phyloP scores from a whole-genome alignment of 2,113 vertebrate genomes.

The Pantherophis guttatus region DNA sequence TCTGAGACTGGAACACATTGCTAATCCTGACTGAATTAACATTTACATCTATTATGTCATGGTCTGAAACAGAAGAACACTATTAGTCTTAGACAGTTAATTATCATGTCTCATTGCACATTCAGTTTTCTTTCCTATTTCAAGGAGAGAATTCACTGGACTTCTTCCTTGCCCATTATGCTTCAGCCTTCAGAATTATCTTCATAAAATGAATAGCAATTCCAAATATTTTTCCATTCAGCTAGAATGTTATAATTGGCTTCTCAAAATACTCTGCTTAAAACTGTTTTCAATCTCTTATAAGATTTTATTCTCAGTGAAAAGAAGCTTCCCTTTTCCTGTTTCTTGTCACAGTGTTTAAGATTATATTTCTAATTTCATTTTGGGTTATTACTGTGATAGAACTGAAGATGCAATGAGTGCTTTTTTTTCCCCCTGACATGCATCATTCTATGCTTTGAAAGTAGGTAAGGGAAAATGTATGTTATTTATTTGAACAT shows the following conservation, averaged over 20 bases:
- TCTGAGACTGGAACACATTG: neutral
- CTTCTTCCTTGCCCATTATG: conserved; percentile 1
- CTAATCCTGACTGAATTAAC: conserved; percentile 27
- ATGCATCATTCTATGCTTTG: neutral
- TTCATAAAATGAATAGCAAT: conserved; percentile 17
- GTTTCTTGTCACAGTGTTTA: neutral
- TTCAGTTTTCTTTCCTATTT: conserved; percentile 20
- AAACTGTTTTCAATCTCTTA: neutral
- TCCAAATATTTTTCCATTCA: conserved; percentile 47
- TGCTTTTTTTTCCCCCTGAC: neutral
- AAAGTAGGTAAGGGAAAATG: neutral
- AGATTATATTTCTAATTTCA: neutral
- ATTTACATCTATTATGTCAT: conserved; percentile 19
- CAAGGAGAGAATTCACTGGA: conserved; percentile 24
- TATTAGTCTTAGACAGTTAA: conserved; percentile 19
- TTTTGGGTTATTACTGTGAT: neutral
- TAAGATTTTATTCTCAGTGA: neutral
- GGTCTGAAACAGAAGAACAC: conserved; percentile 25
- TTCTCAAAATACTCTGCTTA: conserved; percentile 14
- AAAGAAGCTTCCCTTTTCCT: neutral
- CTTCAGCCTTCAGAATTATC: conserved; percentile 23
- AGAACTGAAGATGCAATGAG: neutral
- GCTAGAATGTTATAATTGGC: conserved; percentile 5
- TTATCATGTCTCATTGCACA: conserved; percentile 8
- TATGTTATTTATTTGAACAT: neutral